Base-by-base conservation (phyloP, 2,113 vertebrate species). In the Rhabdornis inornatus region DNA sequence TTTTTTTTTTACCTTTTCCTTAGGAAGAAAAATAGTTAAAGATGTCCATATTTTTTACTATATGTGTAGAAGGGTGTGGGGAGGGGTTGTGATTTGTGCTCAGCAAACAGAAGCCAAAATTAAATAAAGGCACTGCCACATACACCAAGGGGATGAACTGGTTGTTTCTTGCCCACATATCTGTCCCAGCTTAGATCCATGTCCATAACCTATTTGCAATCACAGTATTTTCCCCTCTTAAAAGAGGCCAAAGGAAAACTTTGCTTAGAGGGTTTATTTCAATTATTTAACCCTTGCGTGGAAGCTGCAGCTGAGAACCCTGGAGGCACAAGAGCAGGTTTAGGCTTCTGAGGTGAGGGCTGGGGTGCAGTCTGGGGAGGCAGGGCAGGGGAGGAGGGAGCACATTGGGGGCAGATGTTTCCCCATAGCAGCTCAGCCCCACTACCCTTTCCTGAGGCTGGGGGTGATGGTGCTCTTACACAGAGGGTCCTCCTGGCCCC, bases 271-370 rank as follows among this genome's bases (percentile, higher is more conserved):
- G n/a, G 11, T 31, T 72, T 25, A 21, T 57, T 45, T 27, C 31
- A 33, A 3, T 0, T 31, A 27, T 37, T 15, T 50, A 28, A 56
- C 13, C 13, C 31, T 40, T 16, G n/a, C 56, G 45, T 13, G 37
- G 63, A 74, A 78, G 28, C 31, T 0, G 0, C 47, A 53, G 71
- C 57, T 11, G 57, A 57, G 44, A 70, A 40, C 17, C 8, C 19
- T 0, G 0, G 31, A 49, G 59, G 35, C 14, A 4, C 19, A 12
- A 3, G 23, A 50, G 65, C 0, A 3, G 13, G 22, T 70, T 83
- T 56, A 3, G 10, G 65, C 25, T 64, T 35, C 50, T 5, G 4
- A 56, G 30, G 23, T 0, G 0, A 52, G 30, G 60, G 21, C 40
- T 65, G 42, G 33, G 33, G 13, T 70, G 60, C 57, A 57, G 57